phyloP scores from a whole-genome alignment of 2,113 vertebrate genomes.

The Coptodon rendalli region DNA sequence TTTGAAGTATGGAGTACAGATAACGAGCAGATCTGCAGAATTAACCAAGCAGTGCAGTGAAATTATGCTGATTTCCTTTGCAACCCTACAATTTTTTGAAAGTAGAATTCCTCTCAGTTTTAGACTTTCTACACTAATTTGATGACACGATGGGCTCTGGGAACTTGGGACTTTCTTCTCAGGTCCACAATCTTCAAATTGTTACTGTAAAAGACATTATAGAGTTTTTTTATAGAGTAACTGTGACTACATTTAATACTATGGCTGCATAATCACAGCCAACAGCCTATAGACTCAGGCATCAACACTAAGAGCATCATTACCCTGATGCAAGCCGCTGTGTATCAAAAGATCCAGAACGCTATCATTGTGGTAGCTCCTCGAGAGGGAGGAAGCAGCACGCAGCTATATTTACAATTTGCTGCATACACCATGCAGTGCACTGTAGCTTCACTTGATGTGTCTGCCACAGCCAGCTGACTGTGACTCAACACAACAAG shows the following conservation, averaged over 20 bases:
- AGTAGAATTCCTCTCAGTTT: not conserved
- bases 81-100: not conserved
- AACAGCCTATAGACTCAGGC: not conserved
- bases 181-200: not conserved
- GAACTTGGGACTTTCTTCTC: not conserved
- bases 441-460: not conserved
- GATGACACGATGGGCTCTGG: not conserved
- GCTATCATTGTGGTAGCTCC: not conserved
- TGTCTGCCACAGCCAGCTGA: conserved; percentile 12
- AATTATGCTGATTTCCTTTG: not conserved
- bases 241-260: not conserved
- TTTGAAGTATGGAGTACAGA: not conserved
- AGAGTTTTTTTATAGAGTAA: not conserved
- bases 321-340: conserved; percentile 29
- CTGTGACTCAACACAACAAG: conserved; percentile 9
- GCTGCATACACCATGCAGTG: not conserved
- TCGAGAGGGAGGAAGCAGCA: not conserved
- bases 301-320: conserved; percentile 1
- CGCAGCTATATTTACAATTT: not conserved
- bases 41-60: not conserved
- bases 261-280: not conserved
- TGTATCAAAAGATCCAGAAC: conserved; percentile 17
- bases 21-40: not conserved
- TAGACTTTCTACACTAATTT: not conserved
- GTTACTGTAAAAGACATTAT: not conserved